Evolutionary conservation across 2,113 vertebrate species (phyloP), one percentile per base, ranked within the genome.

Genomic region (Cairina moschata): DNA sequence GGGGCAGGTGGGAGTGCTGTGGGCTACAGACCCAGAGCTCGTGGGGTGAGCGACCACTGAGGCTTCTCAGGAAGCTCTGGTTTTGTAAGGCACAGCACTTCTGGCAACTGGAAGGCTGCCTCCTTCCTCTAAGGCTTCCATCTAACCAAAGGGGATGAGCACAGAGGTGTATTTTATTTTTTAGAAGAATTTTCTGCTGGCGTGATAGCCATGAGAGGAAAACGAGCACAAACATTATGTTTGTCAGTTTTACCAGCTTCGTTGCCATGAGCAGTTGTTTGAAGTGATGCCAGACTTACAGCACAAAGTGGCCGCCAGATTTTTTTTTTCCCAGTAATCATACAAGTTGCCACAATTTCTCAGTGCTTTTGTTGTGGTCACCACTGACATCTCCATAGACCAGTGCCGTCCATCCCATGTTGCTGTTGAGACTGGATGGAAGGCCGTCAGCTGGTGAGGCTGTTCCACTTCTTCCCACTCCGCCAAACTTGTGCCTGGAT

Each of bases 391-490:
- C 77, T 76, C 50, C 1, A 10, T 3, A 11, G 36, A 31, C 36
- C 58, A 6, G 79, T 3, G 58, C 50, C 5, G 2, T 14, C 28
- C 55, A 6, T 58, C 65, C 52, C 28, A 0, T 6, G 1, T 36
- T 32, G 25, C 36, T 2, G 0, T 32, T 63, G 90, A 60, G 66
- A 9, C 14, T 26, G 12, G 6, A 6, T 56, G 84, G 56, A 62
- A 55, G 34, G 4, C 40, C 11, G 23, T 62, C n/a, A 5, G 2
- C 60, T 10, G 17, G 29, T 4, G 46, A 18, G 36, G 22, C 42
- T 21, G 3, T 18, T 56, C 20, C 3, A 0, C 0, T 36, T 46
- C 79, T 72, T 71, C 65, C 60, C 0, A 0, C 32, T 82, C 58
- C 44, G 66, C 55, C 79, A 46, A 2, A 66, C 28, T 13, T 38